Evolutionary conservation across 1,140 invertebrate genomes (phyloP).

Genomic region (Grapholita molesta): DNA sequence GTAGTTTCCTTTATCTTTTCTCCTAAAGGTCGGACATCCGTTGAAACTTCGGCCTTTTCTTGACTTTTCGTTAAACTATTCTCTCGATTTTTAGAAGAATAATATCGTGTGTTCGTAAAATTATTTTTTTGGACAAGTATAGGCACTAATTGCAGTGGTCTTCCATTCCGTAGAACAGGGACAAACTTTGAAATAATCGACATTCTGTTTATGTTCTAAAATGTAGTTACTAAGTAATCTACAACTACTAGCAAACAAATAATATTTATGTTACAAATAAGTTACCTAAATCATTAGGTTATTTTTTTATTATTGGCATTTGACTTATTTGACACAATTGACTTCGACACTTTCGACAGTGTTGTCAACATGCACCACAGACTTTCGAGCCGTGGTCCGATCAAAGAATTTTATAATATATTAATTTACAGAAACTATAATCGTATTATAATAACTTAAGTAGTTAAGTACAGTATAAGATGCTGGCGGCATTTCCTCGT

Average conservation of each 20-base stretch:
- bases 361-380: no score
- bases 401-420: no score
- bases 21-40: conserved; percentile 81
- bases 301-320: neutral
- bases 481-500: no score
- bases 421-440: no score
- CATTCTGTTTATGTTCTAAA: conserved; percentile 37
- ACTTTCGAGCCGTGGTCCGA: no score
- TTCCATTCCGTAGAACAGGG: conserved; percentile 39
- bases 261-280: no score
- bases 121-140: conserved; percentile 35
- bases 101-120: conserved; percentile 38
- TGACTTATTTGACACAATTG: neutral
- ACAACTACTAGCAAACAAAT: no score
- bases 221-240: neutral
- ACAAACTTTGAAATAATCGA: conserved; percentile 62
- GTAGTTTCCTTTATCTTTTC: conserved; percentile 92
- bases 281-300: neutral
- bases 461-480: no score
- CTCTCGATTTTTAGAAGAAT: conserved; percentile 51
- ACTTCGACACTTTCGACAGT: neutral
- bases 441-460: no score
- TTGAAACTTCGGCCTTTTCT: conserved; percentile 71
- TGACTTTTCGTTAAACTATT: conserved; percentile 54
- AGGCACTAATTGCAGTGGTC: conserved; percentile 38